phyloP scores from a whole-genome alignment of 2,888 invertebrate genomes.

The Panorpa germanica region DNA sequence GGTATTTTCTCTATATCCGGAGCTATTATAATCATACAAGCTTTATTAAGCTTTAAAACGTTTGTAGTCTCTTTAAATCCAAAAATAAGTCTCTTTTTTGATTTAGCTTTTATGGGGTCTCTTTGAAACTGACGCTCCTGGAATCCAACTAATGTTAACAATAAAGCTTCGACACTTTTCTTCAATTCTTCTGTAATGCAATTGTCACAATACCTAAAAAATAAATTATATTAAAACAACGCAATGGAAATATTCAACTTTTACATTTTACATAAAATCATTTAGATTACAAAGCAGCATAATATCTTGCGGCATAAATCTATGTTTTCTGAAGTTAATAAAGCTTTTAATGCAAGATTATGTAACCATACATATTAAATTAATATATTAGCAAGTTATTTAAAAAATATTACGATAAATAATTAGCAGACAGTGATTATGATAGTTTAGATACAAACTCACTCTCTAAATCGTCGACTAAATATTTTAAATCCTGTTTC shows the following conservation, averaged over 20 bases:
- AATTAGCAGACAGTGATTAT: too few species aligned
- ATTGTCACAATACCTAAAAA: slow-evolving; percentile 35
- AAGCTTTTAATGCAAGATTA: too few species aligned
- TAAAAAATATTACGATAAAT: too few species aligned
- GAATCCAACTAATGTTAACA: slow-evolving; percentile 34
- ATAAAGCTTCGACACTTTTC: slow-evolving; percentile 24
- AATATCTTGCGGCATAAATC: too few species aligned
- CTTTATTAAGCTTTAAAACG: slow-evolving; percentile 32
- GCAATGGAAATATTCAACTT: slow-evolving; percentile 5
- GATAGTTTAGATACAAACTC: too few species aligned
- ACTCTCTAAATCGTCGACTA: too few species aligned
- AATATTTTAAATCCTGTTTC: too few species aligned
- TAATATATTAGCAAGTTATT: too few species aligned
- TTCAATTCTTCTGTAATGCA: slow-evolving; percentile 32
- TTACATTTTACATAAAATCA: neutral
- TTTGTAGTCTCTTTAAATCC: slow-evolving; percentile 41
- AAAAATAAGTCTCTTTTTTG: slow-evolving; percentile 34
- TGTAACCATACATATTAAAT: too few species aligned
- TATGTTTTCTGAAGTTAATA: too few species aligned
- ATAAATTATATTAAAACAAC: too few species aligned
- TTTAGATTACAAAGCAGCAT: too few species aligned
- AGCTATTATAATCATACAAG: slow-evolving; percentile 39
- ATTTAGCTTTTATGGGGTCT: slow-evolving; percentile 34
- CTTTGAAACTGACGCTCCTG: slow-evolving; percentile 38
- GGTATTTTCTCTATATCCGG: slow-evolving; percentile 34